A percentile compares a stretch with the other conserved stretches of the same genome.
phyloP scores from a whole-genome alignment of 2,888 invertebrate species.

The Erebia aethiops region DNA sequence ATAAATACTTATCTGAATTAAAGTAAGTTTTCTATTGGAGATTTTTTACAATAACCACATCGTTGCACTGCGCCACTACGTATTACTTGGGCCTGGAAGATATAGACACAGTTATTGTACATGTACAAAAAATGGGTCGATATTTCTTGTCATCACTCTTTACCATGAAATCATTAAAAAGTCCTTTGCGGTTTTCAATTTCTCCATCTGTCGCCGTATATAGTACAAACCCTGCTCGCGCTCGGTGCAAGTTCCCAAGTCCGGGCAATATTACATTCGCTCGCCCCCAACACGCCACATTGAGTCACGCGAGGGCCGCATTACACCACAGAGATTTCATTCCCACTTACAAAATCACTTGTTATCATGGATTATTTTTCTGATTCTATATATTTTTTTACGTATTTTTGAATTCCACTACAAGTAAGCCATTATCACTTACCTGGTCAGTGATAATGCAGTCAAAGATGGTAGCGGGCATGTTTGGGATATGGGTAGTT shows the following conservation, averaged over 20 bases:
- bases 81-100: too few relatives aligned
- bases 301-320: conserved; percentile 23
- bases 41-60: too few relatives aligned
- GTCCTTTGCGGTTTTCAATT: conserved; percentile 19
- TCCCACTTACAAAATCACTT: conserved; percentile 24
- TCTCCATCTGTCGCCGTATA: conserved; percentile 13
- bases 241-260: conserved; percentile 8
- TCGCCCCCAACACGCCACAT: conserved; percentile 21
- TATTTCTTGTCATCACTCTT: conserved; percentile 12
- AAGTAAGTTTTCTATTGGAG: too few relatives aligned
- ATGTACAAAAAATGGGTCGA: neutral
- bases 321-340: conserved; percentile 23
- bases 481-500: too few relatives aligned
- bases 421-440: too few relatives aligned
- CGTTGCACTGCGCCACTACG: too few relatives aligned
- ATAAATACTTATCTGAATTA: too few relatives aligned
- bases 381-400: too few relatives aligned
- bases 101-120: neutral
- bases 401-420: too few relatives aligned
- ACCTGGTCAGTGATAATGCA: too few relatives aligned
- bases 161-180: conserved; percentile 16
- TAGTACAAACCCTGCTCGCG: conserved; percentile 1
- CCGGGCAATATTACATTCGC: conserved; percentile 8
- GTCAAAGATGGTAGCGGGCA: too few relatives aligned
- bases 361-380: conserved; percentile 1